Percentiles rank a stretch among this genome's conserved stretches.
Evolutionary conservation across 2,113 vertebrate genomes (phyloP).

Genomic region (Pterocles orientalis): DNA sequence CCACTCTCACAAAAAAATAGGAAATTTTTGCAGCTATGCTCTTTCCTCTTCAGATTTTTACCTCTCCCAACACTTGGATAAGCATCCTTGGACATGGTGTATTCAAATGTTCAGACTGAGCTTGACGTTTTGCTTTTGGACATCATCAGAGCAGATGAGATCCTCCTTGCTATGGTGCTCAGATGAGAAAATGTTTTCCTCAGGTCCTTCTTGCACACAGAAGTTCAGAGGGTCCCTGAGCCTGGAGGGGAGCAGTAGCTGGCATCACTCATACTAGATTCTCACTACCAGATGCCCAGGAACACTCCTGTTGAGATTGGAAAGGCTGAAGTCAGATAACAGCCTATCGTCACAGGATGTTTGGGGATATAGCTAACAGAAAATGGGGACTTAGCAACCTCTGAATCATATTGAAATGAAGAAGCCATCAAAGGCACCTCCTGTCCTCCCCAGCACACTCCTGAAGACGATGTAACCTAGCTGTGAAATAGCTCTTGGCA

Average conservation of each 20-base stretch:
- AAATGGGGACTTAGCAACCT: background rate
- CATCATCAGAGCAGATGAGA: background rate
- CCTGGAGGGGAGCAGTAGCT: background rate
- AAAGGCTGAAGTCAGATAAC: background rate
- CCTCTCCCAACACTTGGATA: background rate
- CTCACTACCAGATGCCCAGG: background rate
- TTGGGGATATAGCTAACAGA: background rate
- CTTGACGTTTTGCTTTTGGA: background rate
- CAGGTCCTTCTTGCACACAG: background rate
- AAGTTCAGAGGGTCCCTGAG: background rate
- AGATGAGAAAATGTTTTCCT: background rate
- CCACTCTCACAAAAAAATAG: background rate
- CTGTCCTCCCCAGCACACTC: background rate
- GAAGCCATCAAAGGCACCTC: constrained; percentile 8
- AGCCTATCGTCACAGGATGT: background rate
- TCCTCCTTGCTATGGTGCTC: background rate
- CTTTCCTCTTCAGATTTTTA: background rate
- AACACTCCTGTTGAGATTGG: background rate
- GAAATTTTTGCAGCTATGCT: background rate
- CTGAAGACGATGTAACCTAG: background rate
- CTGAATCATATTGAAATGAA: background rate
- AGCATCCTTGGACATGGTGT: background rate
- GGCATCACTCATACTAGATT: background rate
- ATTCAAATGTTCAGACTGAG: background rate
- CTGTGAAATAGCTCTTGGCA: constrained; percentile 35